phyloP scores from a whole-genome alignment of 1,140 invertebrate genomes.

The Doryteuthis pealeii region DNA sequence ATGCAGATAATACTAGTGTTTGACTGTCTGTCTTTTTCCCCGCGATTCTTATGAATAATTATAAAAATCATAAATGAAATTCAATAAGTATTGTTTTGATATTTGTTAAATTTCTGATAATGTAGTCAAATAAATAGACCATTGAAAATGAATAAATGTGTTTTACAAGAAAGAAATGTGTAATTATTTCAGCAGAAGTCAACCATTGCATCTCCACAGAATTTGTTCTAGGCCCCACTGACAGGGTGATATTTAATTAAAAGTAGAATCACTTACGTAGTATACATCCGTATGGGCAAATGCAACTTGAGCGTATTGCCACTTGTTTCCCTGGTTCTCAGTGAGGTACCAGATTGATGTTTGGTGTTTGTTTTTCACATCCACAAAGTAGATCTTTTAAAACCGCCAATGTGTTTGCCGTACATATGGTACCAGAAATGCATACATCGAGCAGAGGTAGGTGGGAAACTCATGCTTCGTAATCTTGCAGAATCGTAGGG shows the following conservation, averaged over 20 bases:
- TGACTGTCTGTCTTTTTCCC: too few relatives aligned
- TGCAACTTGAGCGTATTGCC: conserved; percentile 42
- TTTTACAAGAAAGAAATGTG: too few relatives aligned
- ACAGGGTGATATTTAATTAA: too few relatives aligned
- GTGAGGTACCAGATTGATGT: conserved; percentile 35
- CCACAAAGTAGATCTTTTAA: conserved; percentile 40
- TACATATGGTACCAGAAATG: conserved; percentile 54
- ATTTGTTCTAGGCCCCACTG: background rate
- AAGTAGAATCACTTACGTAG: background rate
- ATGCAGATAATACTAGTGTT: too few relatives aligned
- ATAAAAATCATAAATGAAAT: too few relatives aligned
- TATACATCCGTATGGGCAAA: conserved; percentile 17
- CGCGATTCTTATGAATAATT: too few relatives aligned
- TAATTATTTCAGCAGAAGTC: too few relatives aligned
- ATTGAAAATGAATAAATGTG: too few relatives aligned
- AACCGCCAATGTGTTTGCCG: conserved; percentile 38
- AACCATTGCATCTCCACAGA: background rate
- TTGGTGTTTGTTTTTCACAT: conserved; percentile 23
- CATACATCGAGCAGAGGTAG: conserved; percentile 35
- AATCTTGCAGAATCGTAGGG: background rate
- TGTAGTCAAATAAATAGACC: too few relatives aligned
- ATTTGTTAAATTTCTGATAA: too few relatives aligned
- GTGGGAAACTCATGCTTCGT: conserved; percentile 23
- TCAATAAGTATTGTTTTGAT: too few relatives aligned
- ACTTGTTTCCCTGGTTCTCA: conserved; percentile 48